Base-by-base conservation (phyloP, 2,797 vertebrate species). In the Corythornis leucogaster region DNA sequence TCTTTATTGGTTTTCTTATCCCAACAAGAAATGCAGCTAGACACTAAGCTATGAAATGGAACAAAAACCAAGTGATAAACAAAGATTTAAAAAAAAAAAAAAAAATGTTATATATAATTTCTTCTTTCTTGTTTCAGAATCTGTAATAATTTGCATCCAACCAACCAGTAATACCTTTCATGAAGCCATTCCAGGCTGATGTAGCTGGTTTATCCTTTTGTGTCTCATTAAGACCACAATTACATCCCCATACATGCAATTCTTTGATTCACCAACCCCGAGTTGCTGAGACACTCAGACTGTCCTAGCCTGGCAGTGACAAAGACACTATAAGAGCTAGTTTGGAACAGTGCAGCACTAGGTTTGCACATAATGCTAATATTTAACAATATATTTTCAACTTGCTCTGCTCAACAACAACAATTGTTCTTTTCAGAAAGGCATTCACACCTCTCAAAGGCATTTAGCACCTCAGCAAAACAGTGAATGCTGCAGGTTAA, bases 51-150 rank as follows among this genome's bases (percentile, higher is more conserved):
- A 69, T 48, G 80, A 11, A 75, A 80, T 28, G 28, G 71, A 90
- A 76, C 26, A 74, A 45, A 63, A 63, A 74, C 62, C 62, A 80
- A 33, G 33, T 33, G 33, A 33, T 33, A 90, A 88, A 45, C 8
- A 85, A 85, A 67, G 6, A 75, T 76, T 75, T 3, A 28, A 62
- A 75, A 80, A 80, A 3, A 3, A 38, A 38, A 35, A 9, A 35
- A 10, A 35, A 35, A 35, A n/a, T n/a, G n/a, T 11, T 35, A 35
- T 35, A 35, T 35, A 76, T 78, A 61, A 87, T 85, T 87, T 75
- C 25, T 67, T 67, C 46, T 54, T 67, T 78, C 80, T 69, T 85
- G 46, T 26, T 88, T 84, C 71, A 77, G 38, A 86, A 86, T 84
- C 40, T 62, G 57, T 42, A 90, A 69, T 87, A 70, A 90, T 48